phyloP scores from a whole-genome alignment of 2,113 vertebrate species.

The Tinamus guttatus region DNA sequence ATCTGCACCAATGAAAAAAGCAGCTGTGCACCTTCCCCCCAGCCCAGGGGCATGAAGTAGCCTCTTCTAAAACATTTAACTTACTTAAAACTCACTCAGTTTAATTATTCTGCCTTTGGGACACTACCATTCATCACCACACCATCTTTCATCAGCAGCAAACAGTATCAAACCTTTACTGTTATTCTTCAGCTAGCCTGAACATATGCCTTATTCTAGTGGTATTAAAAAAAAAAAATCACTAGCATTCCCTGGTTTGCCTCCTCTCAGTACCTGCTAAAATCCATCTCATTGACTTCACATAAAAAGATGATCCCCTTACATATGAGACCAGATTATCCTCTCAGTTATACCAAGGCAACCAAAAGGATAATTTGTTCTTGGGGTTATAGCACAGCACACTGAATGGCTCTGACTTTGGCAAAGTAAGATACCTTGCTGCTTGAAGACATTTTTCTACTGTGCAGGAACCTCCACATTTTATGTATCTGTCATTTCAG shows the following conservation, averaged over 20 bases:
- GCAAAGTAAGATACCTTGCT: not conserved
- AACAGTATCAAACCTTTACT: not conserved
- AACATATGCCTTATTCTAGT: not conserved
- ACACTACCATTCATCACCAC: not conserved
- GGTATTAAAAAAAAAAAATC: not conserved
- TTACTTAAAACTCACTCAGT: not conserved
- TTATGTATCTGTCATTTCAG: not conserved
- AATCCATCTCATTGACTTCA: not conserved
- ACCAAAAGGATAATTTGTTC: not conserved
- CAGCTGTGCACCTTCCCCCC: not conserved
- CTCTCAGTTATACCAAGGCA: not conserved
- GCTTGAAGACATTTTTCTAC: not conserved
- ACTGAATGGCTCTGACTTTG: not conserved
- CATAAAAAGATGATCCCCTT: not conserved
- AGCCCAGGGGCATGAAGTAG: fast-evolving
- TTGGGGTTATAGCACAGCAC: fast-evolving
- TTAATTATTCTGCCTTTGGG: not conserved
- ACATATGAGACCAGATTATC: not conserved
- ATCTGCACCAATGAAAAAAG: fast-evolving
- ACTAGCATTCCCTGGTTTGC: not conserved
- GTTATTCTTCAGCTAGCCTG: not conserved
- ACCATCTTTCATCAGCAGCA: not conserved
- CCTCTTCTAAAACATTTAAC: not conserved
- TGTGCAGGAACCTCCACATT: not conserved
- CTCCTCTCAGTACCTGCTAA: not conserved